phyloP scores from a whole-genome alignment of 2,113 vertebrate genomes.

The Zeus faber region DNA sequence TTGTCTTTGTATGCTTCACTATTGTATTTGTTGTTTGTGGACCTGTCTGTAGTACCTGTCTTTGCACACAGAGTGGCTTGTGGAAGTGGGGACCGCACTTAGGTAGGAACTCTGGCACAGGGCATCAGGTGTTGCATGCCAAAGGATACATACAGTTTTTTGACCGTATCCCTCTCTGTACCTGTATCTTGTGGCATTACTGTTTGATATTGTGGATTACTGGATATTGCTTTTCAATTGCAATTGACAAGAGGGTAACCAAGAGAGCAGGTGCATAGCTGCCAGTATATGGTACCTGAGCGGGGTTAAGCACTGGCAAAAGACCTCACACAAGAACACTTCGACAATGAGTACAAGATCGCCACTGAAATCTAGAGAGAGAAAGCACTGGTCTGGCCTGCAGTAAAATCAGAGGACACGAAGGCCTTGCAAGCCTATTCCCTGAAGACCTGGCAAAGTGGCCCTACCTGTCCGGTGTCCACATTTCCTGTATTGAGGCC shows the following conservation, averaged over 20 bases:
- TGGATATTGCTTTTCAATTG: too few relatives aligned
- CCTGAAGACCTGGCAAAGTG: neutral
- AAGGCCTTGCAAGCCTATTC: neutral
- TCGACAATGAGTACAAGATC: conserved; percentile 1
- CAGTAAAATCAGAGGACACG: neutral
- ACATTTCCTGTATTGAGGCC: neutral
- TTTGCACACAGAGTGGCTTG: too few relatives aligned
- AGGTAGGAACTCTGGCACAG: too few relatives aligned
- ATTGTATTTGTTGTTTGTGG: too few relatives aligned
- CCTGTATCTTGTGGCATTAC: too few relatives aligned
- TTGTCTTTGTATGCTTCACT: too few relatives aligned
- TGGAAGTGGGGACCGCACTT: too few relatives aligned
- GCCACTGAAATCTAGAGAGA: neutral
- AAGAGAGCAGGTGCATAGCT: neutral
- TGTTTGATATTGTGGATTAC: too few relatives aligned
- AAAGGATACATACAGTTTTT: too few relatives aligned
- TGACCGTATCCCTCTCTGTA: too few relatives aligned
- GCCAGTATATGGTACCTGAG: conserved; percentile 4
- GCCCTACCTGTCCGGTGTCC: neutral
- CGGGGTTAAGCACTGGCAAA: conserved; percentile 1
- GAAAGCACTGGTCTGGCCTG: neutral
- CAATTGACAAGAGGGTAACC: conserved; percentile 3
- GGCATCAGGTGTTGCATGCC: too few relatives aligned
- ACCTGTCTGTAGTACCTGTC: too few relatives aligned
- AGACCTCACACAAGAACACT: neutral